Evolutionary conservation across 2,113 vertebrate genomes (phyloP).

Genomic region (Cyanoderma ruficeps): DNA sequence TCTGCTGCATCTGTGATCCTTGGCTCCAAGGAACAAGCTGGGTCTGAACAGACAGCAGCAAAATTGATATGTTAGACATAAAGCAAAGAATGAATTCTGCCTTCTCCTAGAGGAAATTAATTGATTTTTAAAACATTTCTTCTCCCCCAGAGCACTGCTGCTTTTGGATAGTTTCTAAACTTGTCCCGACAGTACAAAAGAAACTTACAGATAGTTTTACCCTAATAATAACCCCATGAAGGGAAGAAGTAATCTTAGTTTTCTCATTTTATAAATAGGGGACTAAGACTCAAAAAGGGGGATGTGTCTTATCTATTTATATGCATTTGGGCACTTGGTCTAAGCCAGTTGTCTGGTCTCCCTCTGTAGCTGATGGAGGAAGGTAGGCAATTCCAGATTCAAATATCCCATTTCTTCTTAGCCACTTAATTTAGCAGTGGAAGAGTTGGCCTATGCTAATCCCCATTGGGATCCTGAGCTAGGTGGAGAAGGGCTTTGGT

Average conservation of each 20-base stretch:
- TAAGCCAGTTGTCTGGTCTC: not conserved
- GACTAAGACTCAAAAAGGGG: not conserved
- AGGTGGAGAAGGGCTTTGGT: not conserved
- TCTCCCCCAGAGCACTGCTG: not conserved
- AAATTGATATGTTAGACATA: not conserved
- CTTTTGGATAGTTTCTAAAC: not conserved
- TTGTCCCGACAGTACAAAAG: not conserved
- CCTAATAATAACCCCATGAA: not conserved
- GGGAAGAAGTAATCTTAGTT: conserved; percentile 9
- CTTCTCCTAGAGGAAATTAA: not conserved
- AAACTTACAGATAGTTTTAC: not conserved
- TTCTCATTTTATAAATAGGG: not conserved
- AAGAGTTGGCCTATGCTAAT: not conserved
- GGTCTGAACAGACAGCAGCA: not conserved
- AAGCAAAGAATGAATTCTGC: not conserved
- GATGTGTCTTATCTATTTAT: not conserved
- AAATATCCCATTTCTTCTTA: conserved; percentile 6
- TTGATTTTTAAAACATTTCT: not conserved
- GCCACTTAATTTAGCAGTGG: not conserved
- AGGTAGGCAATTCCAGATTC: conserved; percentile 2
- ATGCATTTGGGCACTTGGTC: not conserved
- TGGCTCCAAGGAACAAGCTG: not conserved
- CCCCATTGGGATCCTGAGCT: not conserved
- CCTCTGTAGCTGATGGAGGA: not conserved
- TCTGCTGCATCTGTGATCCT: not conserved